Percentiles rank a stretch among this genome's conserved stretches.
These are phyloP conservation scores for Nesogale talazaci DNA, from an alignment of 2,113 vertebrate species.

Conservation along the genomic window DNA sequence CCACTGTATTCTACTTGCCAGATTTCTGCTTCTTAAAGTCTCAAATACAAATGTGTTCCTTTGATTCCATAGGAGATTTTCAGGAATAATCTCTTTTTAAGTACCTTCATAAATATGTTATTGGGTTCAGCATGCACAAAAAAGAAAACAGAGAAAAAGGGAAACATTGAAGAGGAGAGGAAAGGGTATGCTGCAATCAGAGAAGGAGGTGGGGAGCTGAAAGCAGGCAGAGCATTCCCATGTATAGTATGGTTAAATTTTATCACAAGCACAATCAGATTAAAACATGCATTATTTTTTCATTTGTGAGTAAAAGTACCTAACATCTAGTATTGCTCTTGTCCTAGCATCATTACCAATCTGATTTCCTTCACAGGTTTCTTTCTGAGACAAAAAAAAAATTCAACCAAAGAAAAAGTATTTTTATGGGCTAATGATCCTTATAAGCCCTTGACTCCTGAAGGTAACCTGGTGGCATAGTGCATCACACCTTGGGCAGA, in stretches of 20 bases:
- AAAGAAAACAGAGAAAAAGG: slow-evolving; percentile 30
- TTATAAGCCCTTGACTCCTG: background rate
- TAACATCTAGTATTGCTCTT: background rate
- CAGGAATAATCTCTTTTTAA: slow-evolving; percentile 15
- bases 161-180: background rate
- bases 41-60: slow-evolving; percentile 45
- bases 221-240: background rate
- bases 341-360: background rate
- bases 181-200: background rate
- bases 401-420: background rate
- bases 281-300: slow-evolving; percentile 31
- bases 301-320: slow-evolving; percentile 18
- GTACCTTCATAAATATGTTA: slow-evolving; percentile 47
- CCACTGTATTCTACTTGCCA: slow-evolving; percentile 23
- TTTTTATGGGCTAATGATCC: slow-evolving; percentile 29
- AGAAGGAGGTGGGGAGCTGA: background rate
- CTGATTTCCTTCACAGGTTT: slow-evolving; percentile 54
- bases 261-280: background rate
- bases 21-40: slow-evolving; percentile 51
- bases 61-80: slow-evolving; percentile 65
- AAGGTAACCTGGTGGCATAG: too few relatives aligned
- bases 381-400: slow-evolving; percentile 55
- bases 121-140: background rate
- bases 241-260: background rate
- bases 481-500: too few relatives aligned